These are phyloP conservation scores for Cheilosia vernalis DNA, from an alignment of 2,888 invertebrate genomes.

Conservation along the genomic window DNA sequence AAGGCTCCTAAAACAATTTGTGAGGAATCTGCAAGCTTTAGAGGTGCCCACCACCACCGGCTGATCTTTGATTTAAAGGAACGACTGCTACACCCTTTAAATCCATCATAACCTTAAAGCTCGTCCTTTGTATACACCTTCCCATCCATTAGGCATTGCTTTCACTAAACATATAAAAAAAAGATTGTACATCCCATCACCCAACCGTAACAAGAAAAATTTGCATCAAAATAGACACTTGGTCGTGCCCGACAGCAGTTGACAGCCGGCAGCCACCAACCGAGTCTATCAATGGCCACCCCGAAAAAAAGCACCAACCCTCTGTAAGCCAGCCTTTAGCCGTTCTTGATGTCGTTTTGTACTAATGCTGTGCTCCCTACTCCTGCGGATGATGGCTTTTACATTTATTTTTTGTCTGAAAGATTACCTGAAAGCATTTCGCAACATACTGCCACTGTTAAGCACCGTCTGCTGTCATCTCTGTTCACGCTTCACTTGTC, in stretches of 20 bases:
- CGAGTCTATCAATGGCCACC: slow-evolving; percentile 51
- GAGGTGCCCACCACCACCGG: too few relatives aligned
- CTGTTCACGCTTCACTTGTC: slow-evolving; percentile 61
- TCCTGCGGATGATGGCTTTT: slow-evolving; percentile 40
- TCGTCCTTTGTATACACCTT: background rate
- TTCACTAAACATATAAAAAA: slow-evolving; percentile 10
- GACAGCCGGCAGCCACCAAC: slow-evolving; percentile 1
- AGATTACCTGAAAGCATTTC: slow-evolving; percentile 51
- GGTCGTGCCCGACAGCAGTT: background rate
- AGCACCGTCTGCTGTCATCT: slow-evolving; percentile 51
- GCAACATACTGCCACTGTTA: slow-evolving; percentile 46
- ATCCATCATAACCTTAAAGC: slow-evolving; percentile 9
- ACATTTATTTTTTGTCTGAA: background rate
- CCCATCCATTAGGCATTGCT: slow-evolving; percentile 23
- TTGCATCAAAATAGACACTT: slow-evolving; percentile 57
- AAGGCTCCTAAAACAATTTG: too few relatives aligned
- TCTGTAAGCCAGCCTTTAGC: slow-evolving; percentile 33
- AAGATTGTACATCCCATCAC: slow-evolving; percentile 14
- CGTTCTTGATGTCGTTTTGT: slow-evolving; percentile 52
- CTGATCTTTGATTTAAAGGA: too few relatives aligned
- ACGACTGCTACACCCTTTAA: background rate
- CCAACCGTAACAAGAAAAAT: slow-evolving; percentile 53
- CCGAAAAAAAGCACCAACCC: slow-evolving; percentile 26
- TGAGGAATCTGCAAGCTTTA: too few relatives aligned
- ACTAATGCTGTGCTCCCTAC: slow-evolving; percentile 31